These are phyloP conservation scores for Perizoma flavofasciatum DNA, from an alignment of 2,888 invertebrate genomes.

Conservation along the genomic window DNA sequence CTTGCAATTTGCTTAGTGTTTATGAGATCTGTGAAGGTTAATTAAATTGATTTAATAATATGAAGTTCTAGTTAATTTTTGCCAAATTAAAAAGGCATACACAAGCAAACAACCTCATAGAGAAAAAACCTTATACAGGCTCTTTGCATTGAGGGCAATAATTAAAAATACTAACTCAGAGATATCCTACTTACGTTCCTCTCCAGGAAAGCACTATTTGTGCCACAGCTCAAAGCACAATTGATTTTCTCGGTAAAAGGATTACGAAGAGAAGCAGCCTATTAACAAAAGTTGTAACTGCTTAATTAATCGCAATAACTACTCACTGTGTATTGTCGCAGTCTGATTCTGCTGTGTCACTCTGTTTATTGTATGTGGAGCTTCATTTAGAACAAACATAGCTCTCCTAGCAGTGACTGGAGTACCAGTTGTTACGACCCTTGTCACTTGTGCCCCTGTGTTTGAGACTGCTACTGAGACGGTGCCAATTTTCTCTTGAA, in stretches of 20 bases:
- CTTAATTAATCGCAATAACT: background rate
- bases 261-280: background rate
- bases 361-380: slow-evolving; percentile 71
- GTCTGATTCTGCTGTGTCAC: slow-evolving; percentile 79
- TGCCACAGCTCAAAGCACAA: too few species aligned
- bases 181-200: too few species aligned
- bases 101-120: too few species aligned
- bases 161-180: too few species aligned
- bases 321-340: slow-evolving; percentile 78
- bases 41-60: too few species aligned
- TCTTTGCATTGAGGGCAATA: too few species aligned
- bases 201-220: too few species aligned
- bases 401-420: slow-evolving; percentile 67
- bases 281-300: background rate
- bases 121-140: too few species aligned
- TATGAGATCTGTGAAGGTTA: background rate
- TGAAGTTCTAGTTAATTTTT: too few species aligned
- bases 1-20: background rate
- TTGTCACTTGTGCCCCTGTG: slow-evolving; percentile 71
- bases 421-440: slow-evolving; percentile 71
- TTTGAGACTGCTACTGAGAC: slow-evolving; percentile 74
- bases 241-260: too few species aligned
- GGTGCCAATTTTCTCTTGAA: slow-evolving; percentile 78
- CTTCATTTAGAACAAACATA: slow-evolving; percentile 80
- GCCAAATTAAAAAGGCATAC: too few species aligned